A percentile compares a stretch with the other conserved stretches of the same genome.
These are phyloP conservation scores for Biston betularia DNA, from an alignment of 2,888 invertebrate species.

Conservation along the genomic window DNA sequence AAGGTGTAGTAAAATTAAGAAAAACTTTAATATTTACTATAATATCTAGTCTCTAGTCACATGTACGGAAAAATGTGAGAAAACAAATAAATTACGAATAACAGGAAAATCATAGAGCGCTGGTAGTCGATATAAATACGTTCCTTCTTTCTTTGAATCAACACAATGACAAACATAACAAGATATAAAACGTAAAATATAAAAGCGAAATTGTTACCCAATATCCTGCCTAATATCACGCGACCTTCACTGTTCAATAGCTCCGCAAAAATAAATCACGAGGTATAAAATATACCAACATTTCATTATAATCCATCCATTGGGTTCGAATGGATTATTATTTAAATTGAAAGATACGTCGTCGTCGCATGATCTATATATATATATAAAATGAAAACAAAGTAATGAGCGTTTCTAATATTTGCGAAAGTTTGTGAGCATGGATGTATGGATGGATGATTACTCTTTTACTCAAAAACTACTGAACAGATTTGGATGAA, in stretches of 20 bases:
- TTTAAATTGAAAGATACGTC: constrained; percentile 11
- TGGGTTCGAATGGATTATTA: constrained; percentile 12
- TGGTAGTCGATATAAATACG: not conserved
- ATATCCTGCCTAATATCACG: constrained; percentile 18
- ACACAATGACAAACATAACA: constrained; percentile 6
- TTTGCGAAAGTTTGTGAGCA: too few species aligned
- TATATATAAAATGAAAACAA: too few species aligned
- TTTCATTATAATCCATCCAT: constrained; percentile 32
- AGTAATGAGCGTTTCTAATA: too few species aligned
- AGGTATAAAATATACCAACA: constrained; percentile 29
- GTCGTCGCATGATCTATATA: too few species aligned
- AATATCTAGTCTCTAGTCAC: too few species aligned
- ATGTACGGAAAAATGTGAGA: too few species aligned
- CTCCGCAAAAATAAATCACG: constrained; percentile 28
- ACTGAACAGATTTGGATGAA: too few species aligned
- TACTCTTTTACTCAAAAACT: too few species aligned
- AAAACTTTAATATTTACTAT: too few species aligned
- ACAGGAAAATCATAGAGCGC: not conserved
- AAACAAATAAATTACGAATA: not conserved
- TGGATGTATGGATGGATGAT: too few species aligned
- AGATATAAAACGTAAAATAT: constrained; percentile 7
- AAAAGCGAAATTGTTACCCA: constrained; percentile 12
- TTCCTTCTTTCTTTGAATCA: not conserved
- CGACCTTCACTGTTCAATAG: constrained; percentile 27
- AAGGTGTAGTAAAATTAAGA: too few species aligned